These are phyloP conservation scores for Glyptemys insculpta DNA, from an alignment of 2,797 vertebrate species.

Conservation along the genomic window DNA sequence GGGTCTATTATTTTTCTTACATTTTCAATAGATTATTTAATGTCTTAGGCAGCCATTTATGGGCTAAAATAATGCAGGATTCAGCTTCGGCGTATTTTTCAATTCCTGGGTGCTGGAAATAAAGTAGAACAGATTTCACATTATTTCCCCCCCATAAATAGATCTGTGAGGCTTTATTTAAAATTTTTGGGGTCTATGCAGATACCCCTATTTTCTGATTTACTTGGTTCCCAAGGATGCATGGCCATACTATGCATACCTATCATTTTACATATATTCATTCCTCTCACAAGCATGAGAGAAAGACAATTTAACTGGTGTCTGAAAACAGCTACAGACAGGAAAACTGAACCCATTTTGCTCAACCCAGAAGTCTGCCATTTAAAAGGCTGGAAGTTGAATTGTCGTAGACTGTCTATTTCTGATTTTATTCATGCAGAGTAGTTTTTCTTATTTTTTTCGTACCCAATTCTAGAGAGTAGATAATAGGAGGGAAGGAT, in stretches of 20 bases:
- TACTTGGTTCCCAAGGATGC: not conserved
- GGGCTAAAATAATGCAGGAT: not conserved
- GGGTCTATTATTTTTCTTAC: not conserved
- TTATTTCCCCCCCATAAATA: not conserved
- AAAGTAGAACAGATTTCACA: not conserved
- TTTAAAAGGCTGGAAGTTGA: not conserved
- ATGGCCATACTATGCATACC: not conserved
- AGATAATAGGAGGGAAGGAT: not conserved
- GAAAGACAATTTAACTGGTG: not conserved
- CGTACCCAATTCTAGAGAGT: not conserved
- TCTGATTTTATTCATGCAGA: not conserved
- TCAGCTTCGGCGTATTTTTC: not conserved
- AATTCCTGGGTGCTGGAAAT: not conserved
- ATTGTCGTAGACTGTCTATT: not conserved
- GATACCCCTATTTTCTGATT: not conserved
- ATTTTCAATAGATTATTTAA: not conserved
- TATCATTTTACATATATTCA: not conserved
- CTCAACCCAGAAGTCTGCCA: not conserved
- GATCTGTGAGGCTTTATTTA: not conserved
- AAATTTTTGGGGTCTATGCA: not conserved
- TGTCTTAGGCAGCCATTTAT: not conserved
- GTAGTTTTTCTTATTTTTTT: not conserved
- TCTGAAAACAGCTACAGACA: not conserved
- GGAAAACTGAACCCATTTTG: not conserved
- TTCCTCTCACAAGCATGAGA: not conserved